Evolutionary conservation across 2,888 invertebrate species (phyloP).

Genomic region (Zaprionus obscuricornis): DNA sequence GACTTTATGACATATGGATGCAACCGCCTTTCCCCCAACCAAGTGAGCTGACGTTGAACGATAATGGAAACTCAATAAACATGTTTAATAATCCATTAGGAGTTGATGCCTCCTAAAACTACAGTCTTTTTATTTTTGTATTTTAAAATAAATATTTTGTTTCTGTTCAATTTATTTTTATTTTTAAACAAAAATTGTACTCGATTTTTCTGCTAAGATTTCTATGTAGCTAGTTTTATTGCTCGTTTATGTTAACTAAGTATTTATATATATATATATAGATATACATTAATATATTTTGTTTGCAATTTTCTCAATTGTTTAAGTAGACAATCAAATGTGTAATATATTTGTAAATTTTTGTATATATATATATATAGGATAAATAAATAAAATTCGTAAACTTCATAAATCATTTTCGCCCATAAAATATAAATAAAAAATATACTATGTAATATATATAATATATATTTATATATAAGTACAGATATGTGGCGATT

Average conservation of each 20-base stretch:
- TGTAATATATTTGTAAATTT: constrained; percentile 22
- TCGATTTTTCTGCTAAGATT: neutral
- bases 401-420: neutral
- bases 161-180: constrained; percentile 1
- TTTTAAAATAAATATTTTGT: constrained; percentile 25
- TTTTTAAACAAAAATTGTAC: neutral
- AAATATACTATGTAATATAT: too few species aligned
- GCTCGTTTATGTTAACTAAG: constrained; percentile 16
- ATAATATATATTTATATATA: too few species aligned
- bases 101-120: constrained; percentile 32
- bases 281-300: neutral
- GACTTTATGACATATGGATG: constrained; percentile 30
- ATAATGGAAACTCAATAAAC: constrained; percentile 71
- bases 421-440: constrained; percentile 36
- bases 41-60: constrained; percentile 80
- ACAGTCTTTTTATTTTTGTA: constrained; percentile 12
- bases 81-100: constrained; percentile 53
- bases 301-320: neutral
- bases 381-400: constrained; percentile 19
- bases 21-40: constrained; percentile 12
- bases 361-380: constrained; percentile 23
- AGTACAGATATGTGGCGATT: too few species aligned
- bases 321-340: constrained; percentile 28
- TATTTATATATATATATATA: constrained; percentile 26
- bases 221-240: constrained; percentile 3